These are phyloP conservation scores for Ctenicera cuprea DNA, from an alignment of 2,888 invertebrate genomes.

Conservation along the genomic window DNA sequence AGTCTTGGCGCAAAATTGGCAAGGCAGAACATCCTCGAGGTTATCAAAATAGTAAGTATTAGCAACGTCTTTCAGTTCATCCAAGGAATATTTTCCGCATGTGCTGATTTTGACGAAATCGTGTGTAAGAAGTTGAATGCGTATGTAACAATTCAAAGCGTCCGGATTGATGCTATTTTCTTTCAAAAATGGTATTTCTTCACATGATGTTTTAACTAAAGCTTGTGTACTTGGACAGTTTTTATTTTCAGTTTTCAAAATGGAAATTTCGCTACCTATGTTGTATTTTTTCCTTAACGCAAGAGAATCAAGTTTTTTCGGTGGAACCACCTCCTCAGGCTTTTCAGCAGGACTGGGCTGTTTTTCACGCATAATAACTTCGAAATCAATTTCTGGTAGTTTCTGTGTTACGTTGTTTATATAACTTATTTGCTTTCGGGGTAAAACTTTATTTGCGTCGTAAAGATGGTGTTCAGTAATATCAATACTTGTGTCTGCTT, in stretches of 20 bases:
- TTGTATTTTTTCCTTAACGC: conserved; percentile 47
- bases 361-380: conserved; percentile 12
- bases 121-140: conserved; percentile 19
- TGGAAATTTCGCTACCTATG: conserved; percentile 49
- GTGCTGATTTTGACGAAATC: conserved; percentile 12
- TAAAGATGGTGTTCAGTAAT: conserved; percentile 50
- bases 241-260: conserved; percentile 38
- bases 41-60: conserved; percentile 30
- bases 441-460: conserved; percentile 36
- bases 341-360: background rate
- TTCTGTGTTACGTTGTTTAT: conserved; percentile 38
- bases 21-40: conserved; percentile 10
- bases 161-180: conserved; percentile 34
- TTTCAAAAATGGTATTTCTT: conserved; percentile 34
- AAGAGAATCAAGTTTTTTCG: conserved; percentile 36
- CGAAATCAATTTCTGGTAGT: conserved; percentile 44
- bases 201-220: conserved; percentile 31
- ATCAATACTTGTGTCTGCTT: conserved; percentile 50
- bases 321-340: background rate
- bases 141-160: conserved; percentile 22
- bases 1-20: conserved; percentile 29
- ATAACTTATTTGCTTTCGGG: conserved; percentile 33
- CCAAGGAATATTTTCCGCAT: conserved; percentile 12
- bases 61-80: conserved; percentile 29
- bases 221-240: background rate